phyloP scores from a whole-genome alignment of 2,797 vertebrate species.

The Pseudomugil gertrudae region DNA sequence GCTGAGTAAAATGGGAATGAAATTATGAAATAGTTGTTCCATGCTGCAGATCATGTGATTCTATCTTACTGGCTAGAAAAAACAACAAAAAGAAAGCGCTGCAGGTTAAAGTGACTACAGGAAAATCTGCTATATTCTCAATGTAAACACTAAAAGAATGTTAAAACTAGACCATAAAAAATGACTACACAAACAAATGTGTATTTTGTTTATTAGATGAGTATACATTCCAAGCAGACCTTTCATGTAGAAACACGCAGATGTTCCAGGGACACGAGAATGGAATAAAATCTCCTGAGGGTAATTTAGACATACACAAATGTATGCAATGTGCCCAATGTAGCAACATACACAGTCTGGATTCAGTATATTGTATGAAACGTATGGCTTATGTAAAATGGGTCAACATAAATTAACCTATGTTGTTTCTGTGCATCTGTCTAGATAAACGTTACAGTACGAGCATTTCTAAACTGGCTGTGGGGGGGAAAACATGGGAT shows the following conservation, averaged over 20 bases:
- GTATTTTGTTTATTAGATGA: slow-evolving; percentile 65
- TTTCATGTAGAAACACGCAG: slow-evolving; percentile 49
- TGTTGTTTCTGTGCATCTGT: slow-evolving; percentile 45
- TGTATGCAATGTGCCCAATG: slow-evolving; percentile 34
- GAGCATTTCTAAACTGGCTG: slow-evolving; percentile 52
- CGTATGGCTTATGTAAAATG: slow-evolving; percentile 13
- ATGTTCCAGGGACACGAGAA: slow-evolving; percentile 18
- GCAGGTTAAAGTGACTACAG: neutral
- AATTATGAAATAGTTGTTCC: neutral
- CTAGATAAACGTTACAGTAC: slow-evolving; percentile 37
- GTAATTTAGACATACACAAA: slow-evolving; percentile 49
- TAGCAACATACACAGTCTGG: slow-evolving; percentile 18
- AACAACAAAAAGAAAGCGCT: slow-evolving; percentile 12
- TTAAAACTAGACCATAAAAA: neutral
- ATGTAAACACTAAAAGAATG: neutral
- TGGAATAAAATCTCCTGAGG: slow-evolving; percentile 49
- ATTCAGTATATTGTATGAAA: slow-evolving; percentile 6
- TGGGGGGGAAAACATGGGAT: slow-evolving; percentile 24
- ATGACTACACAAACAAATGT: slow-evolving; percentile 50
- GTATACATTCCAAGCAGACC: slow-evolving; percentile 32
- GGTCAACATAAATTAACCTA: slow-evolving; percentile 25
- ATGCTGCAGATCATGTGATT: slow-evolving; percentile 4
- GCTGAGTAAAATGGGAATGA: slow-evolving; percentile 8
- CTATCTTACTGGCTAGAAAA: neutral
- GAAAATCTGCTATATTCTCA: neutral